Percentiles rank a stretch among this genome's conserved stretches.
phyloP scores from a whole-genome alignment of 2,888 invertebrate species.

The Smittia aterrima region DNA sequence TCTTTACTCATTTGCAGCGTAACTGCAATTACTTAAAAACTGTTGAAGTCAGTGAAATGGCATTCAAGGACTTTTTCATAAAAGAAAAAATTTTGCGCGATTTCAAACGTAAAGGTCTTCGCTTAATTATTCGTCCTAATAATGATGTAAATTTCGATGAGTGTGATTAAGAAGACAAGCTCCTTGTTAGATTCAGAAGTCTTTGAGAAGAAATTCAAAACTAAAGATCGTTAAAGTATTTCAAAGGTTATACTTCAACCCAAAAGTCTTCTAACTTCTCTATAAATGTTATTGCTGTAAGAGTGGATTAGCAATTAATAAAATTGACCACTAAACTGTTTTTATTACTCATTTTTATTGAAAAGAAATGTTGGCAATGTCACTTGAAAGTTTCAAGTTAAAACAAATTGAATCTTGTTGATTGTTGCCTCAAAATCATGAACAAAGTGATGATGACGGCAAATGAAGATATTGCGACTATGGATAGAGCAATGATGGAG shows the following conservation, averaged over 20 bases:
- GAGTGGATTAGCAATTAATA: too few species aligned
- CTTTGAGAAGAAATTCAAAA: background rate
- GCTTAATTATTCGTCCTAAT: background rate
- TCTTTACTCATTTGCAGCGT: background rate
- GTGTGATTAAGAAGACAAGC: background rate
- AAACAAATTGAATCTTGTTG: too few species aligned
- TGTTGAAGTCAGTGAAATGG: background rate
- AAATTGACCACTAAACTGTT: too few species aligned
- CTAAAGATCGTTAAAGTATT: too few species aligned
- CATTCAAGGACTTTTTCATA: background rate
- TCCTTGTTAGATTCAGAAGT: background rate
- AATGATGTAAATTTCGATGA: background rate
- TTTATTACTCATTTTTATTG: too few species aligned
- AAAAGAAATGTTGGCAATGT: too few species aligned
- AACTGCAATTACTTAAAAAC: background rate
- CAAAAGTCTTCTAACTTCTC: too few species aligned
- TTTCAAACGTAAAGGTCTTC: background rate
- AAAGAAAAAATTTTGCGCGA: background rate
- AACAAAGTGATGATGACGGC: too few species aligned
- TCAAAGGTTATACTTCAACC: too few species aligned
- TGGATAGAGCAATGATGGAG: background rate
- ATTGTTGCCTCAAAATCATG: too few species aligned
- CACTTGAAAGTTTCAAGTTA: too few species aligned
- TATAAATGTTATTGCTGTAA: too few species aligned
- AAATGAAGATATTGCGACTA: background rate